Conservation (phyloP, 1,140 invertebrate genomes). For the Trinorchestia longiramus region DNA sequence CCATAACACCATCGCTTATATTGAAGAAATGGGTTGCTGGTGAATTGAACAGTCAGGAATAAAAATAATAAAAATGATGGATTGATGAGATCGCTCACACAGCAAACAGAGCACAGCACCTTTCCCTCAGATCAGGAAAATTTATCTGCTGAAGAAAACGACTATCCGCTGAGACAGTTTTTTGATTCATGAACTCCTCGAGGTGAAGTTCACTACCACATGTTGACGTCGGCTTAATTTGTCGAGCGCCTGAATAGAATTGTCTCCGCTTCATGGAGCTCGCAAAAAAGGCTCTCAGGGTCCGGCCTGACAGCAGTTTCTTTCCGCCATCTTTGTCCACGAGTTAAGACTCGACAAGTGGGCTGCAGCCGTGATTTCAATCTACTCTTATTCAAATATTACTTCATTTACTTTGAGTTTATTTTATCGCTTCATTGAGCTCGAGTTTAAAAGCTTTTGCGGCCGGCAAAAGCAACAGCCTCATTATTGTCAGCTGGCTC, state of each 20-base stretch:
- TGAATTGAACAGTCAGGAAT: too few relatives aligned
- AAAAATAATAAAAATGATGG: too few relatives aligned
- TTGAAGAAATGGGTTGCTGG: too few relatives aligned
- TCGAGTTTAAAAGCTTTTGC: not conserved
- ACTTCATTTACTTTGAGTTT: not conserved
- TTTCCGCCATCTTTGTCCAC: not conserved
- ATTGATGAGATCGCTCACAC: not conserved
- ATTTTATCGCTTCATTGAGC: not conserved
- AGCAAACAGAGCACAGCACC: not conserved
- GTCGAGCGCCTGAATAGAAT: not conserved
- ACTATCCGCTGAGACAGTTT: not conserved
- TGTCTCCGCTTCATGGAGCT: not conserved
- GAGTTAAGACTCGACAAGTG: not conserved
- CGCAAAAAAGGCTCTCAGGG: not conserved
- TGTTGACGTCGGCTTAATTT: not conserved
- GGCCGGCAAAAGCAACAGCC: not conserved
- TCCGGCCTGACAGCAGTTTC: not conserved
- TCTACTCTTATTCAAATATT: not conserved
- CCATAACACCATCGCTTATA: too few relatives aligned
- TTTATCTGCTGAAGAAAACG: not conserved
- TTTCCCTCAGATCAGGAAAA: not conserved
- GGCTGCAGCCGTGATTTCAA: not conserved
- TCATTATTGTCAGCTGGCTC: not conserved
- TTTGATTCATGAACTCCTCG: not conserved
- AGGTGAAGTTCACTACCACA: not conserved